Conservation (phyloP, 2,797 vertebrate species). For the Platalea minor region DNA sequence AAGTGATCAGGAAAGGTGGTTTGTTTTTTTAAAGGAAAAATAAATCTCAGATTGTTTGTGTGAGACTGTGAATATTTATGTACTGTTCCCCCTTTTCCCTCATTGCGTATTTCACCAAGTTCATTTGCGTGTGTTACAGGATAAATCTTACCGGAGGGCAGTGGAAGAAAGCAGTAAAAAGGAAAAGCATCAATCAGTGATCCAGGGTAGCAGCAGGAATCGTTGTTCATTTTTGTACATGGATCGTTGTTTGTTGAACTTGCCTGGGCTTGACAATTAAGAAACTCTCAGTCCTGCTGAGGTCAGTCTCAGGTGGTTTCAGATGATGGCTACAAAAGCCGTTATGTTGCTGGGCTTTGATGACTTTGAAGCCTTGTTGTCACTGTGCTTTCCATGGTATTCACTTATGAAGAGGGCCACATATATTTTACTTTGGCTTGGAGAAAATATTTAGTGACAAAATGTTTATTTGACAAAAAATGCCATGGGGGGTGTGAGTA, state of each 20-base stretch:
- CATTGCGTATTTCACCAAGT: conserved; percentile 74
- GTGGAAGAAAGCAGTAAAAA: conserved; percentile 62
- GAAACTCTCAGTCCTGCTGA: background rate
- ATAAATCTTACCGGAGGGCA: conserved; percentile 74
- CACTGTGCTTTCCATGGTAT: background rate
- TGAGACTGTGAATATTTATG: conserved; percentile 79
- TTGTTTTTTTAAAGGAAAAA: conserved; percentile 72
- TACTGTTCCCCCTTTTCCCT: conserved; percentile 75
- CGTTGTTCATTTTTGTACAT: background rate
- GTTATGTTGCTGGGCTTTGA: background rate
- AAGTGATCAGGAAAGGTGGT: conserved; percentile 80
- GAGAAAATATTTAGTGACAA: background rate
- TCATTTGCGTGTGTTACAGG: conserved; percentile 71
- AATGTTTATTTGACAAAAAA: background rate
- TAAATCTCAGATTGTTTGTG: conserved; percentile 78
- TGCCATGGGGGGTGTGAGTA: background rate
- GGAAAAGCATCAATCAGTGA: conserved; percentile 54
- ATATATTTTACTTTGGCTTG: background rate
- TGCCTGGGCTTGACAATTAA: conserved; percentile 9
- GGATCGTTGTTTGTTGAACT: conserved; percentile 16
- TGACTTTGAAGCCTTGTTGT: background rate
- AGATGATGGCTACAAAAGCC: background rate
- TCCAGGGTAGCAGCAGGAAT: conserved; percentile 4
- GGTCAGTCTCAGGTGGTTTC: conserved; percentile 27
- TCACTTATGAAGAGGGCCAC: background rate